Evolutionary conservation across 2,113 vertebrate genomes (phyloP).

Genomic region (Tachysurus vachellii): DNA sequence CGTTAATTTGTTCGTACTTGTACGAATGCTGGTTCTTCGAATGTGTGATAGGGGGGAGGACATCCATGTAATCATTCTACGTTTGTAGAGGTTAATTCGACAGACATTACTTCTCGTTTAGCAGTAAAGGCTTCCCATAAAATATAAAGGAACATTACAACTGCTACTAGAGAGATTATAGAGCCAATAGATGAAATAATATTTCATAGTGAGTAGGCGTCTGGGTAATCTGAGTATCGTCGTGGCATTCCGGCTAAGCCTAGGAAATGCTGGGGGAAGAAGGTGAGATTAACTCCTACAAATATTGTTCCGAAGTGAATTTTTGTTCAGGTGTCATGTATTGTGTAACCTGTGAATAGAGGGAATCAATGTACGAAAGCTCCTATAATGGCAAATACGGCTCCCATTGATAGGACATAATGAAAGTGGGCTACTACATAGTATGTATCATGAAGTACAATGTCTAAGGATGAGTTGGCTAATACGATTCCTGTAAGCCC

Average conservation of each 20-base stretch:
- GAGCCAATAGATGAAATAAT: neutral
- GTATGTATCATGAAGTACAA: constrained; percentile 55
- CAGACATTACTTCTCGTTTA: constrained; percentile 46
- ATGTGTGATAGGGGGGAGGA: constrained; percentile 55
- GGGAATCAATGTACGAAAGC: constrained; percentile 15
- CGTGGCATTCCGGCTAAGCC: neutral
- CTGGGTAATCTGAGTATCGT: constrained; percentile 31
- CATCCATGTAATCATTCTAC: constrained; percentile 54
- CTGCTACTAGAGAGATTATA: neutral
- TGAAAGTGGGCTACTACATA: constrained; percentile 52
- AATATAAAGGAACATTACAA: constrained; percentile 51
- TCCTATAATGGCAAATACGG: neutral
- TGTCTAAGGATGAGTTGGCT: constrained; percentile 53
- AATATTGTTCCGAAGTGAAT: constrained; percentile 22
- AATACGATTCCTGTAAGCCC: constrained; percentile 53
- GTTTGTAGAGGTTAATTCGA: constrained; percentile 34
- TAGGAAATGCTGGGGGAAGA: constrained; percentile 13
- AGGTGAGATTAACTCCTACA: neutral
- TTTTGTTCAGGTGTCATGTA: constrained; percentile 7
- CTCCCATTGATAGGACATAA: constrained; percentile 21
- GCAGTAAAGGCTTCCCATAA: constrained; percentile 56
- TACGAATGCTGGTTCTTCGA: constrained; percentile 49
- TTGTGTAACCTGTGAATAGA: neutral
- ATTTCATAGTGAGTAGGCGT: constrained; percentile 18
- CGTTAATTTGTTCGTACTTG: constrained; percentile 13